phyloP scores from a whole-genome alignment of 2,113 vertebrate species.

The Tor tambroides region DNA sequence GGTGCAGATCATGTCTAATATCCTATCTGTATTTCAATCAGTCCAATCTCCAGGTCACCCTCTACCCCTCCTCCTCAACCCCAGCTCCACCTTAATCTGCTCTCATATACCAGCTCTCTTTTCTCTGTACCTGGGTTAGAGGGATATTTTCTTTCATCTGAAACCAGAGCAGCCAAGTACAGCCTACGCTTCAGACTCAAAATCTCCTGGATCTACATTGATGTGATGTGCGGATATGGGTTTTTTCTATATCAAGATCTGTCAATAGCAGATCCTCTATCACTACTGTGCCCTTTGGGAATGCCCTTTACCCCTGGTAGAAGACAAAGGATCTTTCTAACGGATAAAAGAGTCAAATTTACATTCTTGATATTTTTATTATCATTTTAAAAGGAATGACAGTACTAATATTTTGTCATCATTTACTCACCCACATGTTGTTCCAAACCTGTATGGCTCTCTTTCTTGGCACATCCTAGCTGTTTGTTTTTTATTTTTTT shows the following conservation, averaged over 20 bases:
- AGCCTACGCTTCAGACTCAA: constrained; percentile 9
- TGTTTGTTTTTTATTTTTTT: background rate
- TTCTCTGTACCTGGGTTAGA: constrained; percentile 34
- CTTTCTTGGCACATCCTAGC: background rate
- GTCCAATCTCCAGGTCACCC: constrained; percentile 32
- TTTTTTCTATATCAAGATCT: constrained; percentile 8
- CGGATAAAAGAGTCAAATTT: background rate
- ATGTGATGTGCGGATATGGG: constrained; percentile 11
- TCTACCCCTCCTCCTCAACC: constrained; percentile 12
- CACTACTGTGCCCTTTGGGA: constrained; percentile 13
- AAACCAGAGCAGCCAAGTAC: constrained; percentile 1
- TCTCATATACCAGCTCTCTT: background rate
- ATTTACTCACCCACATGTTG: background rate
- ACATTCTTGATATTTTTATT: background rate
- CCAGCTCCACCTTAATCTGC: constrained; percentile 30
- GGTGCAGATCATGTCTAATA: constrained; percentile 43
- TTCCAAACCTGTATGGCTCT: background rate
- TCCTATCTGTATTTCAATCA: constrained; percentile 55
- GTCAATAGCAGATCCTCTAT: constrained; percentile 27
- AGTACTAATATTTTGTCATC: background rate
- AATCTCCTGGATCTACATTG: constrained; percentile 15
- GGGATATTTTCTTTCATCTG: constrained; percentile 48
- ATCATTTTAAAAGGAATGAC: background rate
- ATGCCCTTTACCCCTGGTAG: constrained; percentile 1
- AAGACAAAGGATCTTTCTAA: constrained; percentile 18